Percentiles rank a stretch among this genome's conserved stretches.
phyloP scores from a whole-genome alignment of 1,140 invertebrate genomes.

The Orchestia grillus region DNA sequence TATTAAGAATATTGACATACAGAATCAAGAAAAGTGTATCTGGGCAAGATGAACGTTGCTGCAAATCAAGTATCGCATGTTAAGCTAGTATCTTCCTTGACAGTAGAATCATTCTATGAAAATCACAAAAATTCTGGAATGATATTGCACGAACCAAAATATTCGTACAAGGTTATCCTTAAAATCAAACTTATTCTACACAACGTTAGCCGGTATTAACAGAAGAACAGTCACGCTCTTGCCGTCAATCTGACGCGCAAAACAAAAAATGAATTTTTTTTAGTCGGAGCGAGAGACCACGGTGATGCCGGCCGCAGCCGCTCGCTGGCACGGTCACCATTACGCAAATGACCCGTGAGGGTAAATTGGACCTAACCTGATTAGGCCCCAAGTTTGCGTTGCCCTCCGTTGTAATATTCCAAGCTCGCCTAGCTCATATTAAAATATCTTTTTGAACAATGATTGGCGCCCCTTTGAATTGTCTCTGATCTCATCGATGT shows the following conservation, averaged over 20 bases:
- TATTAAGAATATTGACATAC: not conserved
- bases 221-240: not conserved
- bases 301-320: not conserved
- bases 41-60: not conserved
- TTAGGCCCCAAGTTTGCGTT: conserved; percentile 17
- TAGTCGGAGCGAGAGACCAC: not conserved
- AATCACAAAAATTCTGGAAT: not conserved
- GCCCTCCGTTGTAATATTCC: not conserved
- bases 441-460: not conserved
- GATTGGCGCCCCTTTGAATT: not conserved
- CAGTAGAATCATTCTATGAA: not conserved
- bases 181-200: not conserved
- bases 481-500: not conserved
- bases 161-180: no score
- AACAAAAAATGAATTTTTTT: not conserved
- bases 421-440: not conserved
- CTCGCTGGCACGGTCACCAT: not conserved
- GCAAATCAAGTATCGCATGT: not conserved
- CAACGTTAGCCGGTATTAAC: not conserved
- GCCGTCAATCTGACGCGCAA: not conserved
- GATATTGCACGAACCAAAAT: not conserved
- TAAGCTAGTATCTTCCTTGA: not conserved
- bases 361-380: conserved; percentile 32
- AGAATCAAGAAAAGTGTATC: not conserved
- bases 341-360: conserved; percentile 32